A percentile compares a stretch with the other conserved stretches of the same genome.
These are phyloP conservation scores for Neopelma chrysocephalum DNA, from an alignment of 2,797 vertebrate genomes.

Conservation along the genomic window DNA sequence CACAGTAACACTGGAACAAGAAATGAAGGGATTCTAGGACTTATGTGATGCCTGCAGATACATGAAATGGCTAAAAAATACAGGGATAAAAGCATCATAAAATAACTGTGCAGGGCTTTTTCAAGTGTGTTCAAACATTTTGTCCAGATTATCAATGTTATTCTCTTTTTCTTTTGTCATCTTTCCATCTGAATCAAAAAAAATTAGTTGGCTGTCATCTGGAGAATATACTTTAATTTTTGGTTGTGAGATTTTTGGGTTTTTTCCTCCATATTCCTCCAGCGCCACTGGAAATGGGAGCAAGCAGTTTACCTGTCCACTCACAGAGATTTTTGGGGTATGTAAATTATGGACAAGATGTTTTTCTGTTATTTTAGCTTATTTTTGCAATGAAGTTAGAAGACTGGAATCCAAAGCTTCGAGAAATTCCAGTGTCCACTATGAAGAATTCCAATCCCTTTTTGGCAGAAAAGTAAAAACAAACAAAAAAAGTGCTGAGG, in stretches of 20 bases:
- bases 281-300: background rate
- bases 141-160: background rate
- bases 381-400: background rate
- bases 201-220: background rate
- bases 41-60: background rate
- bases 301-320: background rate
- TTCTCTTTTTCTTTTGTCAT: background rate
- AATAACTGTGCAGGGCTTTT: background rate
- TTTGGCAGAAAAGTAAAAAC: background rate
- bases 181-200: background rate
- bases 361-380: background rate
- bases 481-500: background rate
- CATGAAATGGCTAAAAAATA: background rate
- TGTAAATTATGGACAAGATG: background rate
- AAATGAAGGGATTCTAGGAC: background rate
- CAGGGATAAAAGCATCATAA: background rate
- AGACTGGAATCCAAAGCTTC: background rate
- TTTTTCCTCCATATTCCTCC: background rate
- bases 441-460: background rate
- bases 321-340: background rate
- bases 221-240: background rate
- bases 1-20: background rate
- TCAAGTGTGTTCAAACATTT: background rate
- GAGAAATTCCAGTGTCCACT: background rate
- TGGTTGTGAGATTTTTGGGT: rapidly evolving